A percentile compares a stretch with the other conserved stretches of the same genome.
These are phyloP conservation scores for Ophraella communa DNA, from an alignment of 2,888 invertebrate genomes.

Conservation along the genomic window DNA sequence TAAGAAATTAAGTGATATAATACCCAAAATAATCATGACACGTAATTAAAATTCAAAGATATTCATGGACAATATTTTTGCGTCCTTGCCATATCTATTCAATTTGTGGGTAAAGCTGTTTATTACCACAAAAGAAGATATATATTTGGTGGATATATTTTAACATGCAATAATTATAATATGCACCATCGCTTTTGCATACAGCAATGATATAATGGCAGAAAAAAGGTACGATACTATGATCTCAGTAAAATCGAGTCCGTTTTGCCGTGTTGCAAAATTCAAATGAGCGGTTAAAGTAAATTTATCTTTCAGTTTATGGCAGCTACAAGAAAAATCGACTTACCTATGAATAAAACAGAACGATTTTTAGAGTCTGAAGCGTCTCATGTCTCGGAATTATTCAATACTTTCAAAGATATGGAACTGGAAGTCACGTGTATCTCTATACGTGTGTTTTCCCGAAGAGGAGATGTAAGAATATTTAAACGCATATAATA, in stretches of 20 bases:
- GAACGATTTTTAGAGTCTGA: slow-evolving; percentile 56
- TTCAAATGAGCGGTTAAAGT: slow-evolving; percentile 53
- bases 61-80: no score
- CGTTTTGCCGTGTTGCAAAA: slow-evolving; percentile 45
- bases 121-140: no score
- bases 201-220: slow-evolving; percentile 20
- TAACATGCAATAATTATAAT: no score
- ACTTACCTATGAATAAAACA: slow-evolving; percentile 58
- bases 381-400: slow-evolving; percentile 53
- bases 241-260: slow-evolving; percentile 31
- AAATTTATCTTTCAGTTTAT: slow-evolving; percentile 54
- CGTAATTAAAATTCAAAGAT: no score
- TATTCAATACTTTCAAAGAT: slow-evolving; percentile 58
- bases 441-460: slow-evolving; percentile 20
- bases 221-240: background rate
- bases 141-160: no score
- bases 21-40: no score
- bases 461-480: slow-evolving; percentile 47
- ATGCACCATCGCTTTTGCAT: no score
- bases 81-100: no score
- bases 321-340: slow-evolving; percentile 54
- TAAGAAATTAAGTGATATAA: no score
- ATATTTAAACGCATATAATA: slow-evolving; percentile 53
- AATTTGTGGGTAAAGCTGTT: no score
- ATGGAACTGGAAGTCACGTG: slow-evolving; percentile 53